A percentile compares a stretch with the other conserved stretches of the same genome.
Evolutionary conservation across 2,797 vertebrate species (phyloP).

Genomic region (Peromyscus melanophrys): DNA sequence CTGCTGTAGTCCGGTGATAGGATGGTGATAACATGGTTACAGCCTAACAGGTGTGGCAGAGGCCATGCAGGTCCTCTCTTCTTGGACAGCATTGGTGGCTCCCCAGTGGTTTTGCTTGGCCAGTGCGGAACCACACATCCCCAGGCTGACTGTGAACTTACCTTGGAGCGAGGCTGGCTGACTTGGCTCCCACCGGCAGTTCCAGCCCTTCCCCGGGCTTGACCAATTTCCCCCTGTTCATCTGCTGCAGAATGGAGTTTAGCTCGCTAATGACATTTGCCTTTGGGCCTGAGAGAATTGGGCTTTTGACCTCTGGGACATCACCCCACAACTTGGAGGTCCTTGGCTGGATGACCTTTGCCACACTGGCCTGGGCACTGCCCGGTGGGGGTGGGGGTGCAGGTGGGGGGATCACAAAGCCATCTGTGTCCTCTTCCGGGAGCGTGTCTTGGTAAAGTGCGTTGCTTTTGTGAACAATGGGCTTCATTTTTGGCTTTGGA

Average conservation of each 20-base stretch:
- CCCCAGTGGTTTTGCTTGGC: background rate
- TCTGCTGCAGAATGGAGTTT: conserved; percentile 98
- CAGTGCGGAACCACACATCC: background rate
- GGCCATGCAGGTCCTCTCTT: background rate
- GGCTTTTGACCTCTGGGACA: conserved; percentile 93
- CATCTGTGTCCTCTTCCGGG: conserved; percentile 94
- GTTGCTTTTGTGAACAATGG: conserved; percentile 95
- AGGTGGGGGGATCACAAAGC: conserved; percentile 92
- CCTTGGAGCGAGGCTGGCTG: conserved; percentile 93
- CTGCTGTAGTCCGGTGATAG: background rate
- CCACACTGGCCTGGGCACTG: conserved; percentile 89
- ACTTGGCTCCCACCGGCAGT: conserved; percentile 93
- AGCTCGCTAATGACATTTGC: conserved; percentile 98
- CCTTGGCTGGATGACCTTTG: conserved; percentile 94
- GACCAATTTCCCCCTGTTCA: conserved; percentile 95
- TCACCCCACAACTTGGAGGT: conserved; percentile 98
- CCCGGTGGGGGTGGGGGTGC: conserved; percentile 91
- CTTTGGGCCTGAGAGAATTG: conserved; percentile 96
- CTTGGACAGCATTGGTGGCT: background rate
- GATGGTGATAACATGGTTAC: fast-evolving
- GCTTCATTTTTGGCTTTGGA: conserved; percentile 98
- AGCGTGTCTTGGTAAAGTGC: conserved; percentile 96
- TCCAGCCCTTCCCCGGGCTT: conserved; percentile 95
- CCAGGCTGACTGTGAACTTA: conserved; percentile 84
- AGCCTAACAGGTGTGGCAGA: background rate